These are phyloP conservation scores for Saturnia japonica DNA, from an alignment of 2,888 invertebrate genomes.

Conservation along the genomic window DNA sequence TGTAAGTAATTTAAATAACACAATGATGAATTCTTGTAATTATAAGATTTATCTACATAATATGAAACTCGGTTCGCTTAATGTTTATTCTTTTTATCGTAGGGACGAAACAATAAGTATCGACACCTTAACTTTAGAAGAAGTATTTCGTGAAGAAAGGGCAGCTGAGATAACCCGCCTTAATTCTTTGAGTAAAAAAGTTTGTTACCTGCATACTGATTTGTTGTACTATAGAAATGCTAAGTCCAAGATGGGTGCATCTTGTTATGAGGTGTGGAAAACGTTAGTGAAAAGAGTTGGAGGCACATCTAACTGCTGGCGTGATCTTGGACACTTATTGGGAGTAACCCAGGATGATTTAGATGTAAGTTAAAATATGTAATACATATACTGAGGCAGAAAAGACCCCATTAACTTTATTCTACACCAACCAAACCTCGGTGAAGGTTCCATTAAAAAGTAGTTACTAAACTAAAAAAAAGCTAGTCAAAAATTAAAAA, in stretches of 20 bases:
- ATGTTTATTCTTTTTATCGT: background rate
- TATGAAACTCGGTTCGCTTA: too few species aligned
- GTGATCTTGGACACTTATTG: conserved; percentile 62
- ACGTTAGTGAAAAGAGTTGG: conserved; percentile 65
- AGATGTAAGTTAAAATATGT: conserved; percentile 57
- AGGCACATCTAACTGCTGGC: conserved; percentile 69
- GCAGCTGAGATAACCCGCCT: conserved; percentile 60
- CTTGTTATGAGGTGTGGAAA: conserved; percentile 70
- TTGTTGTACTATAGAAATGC: conserved; percentile 68
- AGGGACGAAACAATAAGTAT: conserved; percentile 49
- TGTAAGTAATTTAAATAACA: background rate
- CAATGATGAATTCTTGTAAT: background rate
- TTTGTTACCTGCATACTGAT: conserved; percentile 64
- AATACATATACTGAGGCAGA: too few species aligned
- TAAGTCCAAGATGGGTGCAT: conserved; percentile 61
- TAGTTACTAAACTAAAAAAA: too few species aligned
- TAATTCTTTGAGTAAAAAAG: conserved; percentile 64
- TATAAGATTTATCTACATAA: background rate
- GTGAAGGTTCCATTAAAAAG: too few species aligned
- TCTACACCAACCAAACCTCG: too few species aligned
- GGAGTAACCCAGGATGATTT: conserved; percentile 65
- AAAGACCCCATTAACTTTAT: too few species aligned
- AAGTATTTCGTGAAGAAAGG: conserved; percentile 60
- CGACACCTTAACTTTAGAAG: conserved; percentile 65
- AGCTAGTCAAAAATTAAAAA: too few species aligned